Conservation (phyloP, 2,113 vertebrate species). For the Sander lucioperca region DNA sequence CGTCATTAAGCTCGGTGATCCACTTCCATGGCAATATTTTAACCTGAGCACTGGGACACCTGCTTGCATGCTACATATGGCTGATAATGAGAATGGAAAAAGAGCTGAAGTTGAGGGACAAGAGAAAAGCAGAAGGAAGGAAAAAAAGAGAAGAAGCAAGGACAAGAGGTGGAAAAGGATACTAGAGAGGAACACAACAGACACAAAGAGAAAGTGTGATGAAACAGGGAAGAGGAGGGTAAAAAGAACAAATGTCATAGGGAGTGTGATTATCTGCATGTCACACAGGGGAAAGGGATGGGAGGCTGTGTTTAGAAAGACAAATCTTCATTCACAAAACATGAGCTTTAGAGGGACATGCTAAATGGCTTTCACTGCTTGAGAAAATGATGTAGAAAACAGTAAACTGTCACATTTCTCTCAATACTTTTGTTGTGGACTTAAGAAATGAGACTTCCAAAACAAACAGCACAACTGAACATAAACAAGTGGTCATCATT, state of each 20-base stretch:
- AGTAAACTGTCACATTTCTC: not conserved
- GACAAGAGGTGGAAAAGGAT: constrained; percentile 21
- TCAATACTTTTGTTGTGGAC: not conserved
- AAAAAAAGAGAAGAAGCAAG: not conserved
- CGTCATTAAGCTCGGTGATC: constrained; percentile 6
- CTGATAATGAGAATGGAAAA: constrained; percentile 33
- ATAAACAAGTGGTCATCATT: constrained; percentile 8
- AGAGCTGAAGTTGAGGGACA: constrained; percentile 11
- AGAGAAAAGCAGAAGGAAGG: not conserved
- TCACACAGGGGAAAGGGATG: constrained; percentile 43
- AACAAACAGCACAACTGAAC: constrained; percentile 25
- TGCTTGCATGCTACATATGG: constrained; percentile 9
- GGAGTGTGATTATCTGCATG: constrained; percentile 63
- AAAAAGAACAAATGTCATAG: constrained; percentile 52
- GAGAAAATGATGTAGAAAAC: constrained; percentile 37
- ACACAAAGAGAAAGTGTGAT: not conserved
- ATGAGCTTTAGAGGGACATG: constrained; percentile 31
- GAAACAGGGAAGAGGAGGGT: constrained; percentile 26
- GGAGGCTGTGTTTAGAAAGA: constrained; percentile 52
- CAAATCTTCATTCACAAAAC: constrained; percentile 64
- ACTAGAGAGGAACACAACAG: constrained; percentile 31
- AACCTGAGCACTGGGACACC: constrained; percentile 24
- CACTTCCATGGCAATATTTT: constrained; percentile 27
- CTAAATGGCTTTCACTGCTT: constrained; percentile 1
- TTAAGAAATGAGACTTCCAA: not conserved